Conservation (phyloP, 1,140 invertebrate genomes). For the Achroia grisella region DNA sequence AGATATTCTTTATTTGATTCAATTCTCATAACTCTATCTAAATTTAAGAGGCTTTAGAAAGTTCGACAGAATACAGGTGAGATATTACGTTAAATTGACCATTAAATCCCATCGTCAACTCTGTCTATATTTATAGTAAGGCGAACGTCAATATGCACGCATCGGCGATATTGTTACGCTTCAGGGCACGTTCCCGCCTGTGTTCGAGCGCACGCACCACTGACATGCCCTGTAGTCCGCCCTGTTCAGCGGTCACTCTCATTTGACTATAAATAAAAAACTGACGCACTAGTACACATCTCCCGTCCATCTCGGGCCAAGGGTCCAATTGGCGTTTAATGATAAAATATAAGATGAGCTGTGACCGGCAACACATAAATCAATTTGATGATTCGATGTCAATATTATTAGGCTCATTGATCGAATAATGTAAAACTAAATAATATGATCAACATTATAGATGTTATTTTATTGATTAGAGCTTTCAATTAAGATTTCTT, state of each 20-base stretch:
- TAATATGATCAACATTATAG: too few species aligned
- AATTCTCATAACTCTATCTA: too few species aligned
- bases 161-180: constrained; percentile 24
- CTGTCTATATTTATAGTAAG: constrained; percentile 10
- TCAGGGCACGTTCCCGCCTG: constrained; percentile 25
- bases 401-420: not conserved
- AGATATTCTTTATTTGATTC: too few species aligned
- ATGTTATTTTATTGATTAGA: too few species aligned
- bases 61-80: too few species aligned
- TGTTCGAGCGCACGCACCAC: constrained; percentile 44
- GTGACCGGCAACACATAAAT: not conserved
- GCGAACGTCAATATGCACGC: constrained; percentile 5
- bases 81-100: constrained; percentile 1
- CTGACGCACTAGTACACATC: constrained; percentile 6
- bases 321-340: not conserved
- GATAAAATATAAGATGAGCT: not conserved
- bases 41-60: too few species aligned
- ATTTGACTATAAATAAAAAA: constrained; percentile 35
- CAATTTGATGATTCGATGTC: not conserved
- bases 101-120: constrained; percentile 4
- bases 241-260: constrained; percentile 17
- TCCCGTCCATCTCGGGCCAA: not conserved
- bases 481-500: too few species aligned
- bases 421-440: not conserved
- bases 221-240: constrained; percentile 23